Conservation (phyloP, 2,797 vertebrate species). For the Centroberyx gerrardi region DNA sequence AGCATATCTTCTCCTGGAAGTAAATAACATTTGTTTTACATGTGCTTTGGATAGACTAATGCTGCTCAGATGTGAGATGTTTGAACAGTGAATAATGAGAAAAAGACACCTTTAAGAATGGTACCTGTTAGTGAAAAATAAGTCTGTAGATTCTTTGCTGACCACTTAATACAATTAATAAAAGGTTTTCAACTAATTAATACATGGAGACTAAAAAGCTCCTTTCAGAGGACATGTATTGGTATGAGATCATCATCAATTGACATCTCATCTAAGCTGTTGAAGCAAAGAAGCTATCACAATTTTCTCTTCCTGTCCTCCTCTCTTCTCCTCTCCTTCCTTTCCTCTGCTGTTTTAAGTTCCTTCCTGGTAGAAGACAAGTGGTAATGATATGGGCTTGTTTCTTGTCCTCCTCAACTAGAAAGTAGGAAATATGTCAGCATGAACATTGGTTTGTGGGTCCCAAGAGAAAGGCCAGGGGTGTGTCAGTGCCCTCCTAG, state of each 20-base stretch:
- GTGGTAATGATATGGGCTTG: neutral
- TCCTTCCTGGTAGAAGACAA: neutral
- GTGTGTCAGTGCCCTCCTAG: neutral
- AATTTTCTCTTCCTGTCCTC: neutral
- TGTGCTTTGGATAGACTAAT: no score
- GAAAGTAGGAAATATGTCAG: neutral
- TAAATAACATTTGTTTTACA: no score
- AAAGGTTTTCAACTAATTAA: neutral
- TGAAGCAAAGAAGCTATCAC: neutral
- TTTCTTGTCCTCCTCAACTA: neutral
- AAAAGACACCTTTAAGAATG: no score
- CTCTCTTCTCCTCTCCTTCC: conserved; percentile 6
- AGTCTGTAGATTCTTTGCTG: no score
- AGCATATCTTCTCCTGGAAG: no score
- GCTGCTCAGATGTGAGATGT: no score
- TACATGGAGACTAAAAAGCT: neutral
- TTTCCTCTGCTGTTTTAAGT: neutral
- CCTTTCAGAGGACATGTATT: conserved; percentile 1
- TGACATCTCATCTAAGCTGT: neutral
- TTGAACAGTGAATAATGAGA: no score
- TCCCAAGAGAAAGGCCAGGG: neutral
- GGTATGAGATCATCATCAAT: conserved; percentile 8
- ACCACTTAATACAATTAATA: no score
- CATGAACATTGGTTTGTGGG: conserved; percentile 8
- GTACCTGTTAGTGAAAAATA: no score